Conservation (phyloP, 2,888 invertebrate genomes). For the Brachyptera risi region DNA sequence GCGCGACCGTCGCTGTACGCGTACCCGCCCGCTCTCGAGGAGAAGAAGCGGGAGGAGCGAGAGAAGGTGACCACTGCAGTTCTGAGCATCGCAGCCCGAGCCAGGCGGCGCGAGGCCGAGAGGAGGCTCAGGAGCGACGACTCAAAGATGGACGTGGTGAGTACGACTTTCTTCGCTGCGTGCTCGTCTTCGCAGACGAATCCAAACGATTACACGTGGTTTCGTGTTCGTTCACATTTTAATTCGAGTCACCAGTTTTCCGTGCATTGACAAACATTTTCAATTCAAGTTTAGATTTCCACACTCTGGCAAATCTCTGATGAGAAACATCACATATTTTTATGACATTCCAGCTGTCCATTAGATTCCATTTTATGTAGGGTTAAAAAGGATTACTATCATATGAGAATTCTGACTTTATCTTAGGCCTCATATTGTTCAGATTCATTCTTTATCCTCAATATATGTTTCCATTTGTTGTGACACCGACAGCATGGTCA, state of each 20-base stretch:
- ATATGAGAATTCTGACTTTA: too few species aligned
- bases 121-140: constrained; percentile 50
- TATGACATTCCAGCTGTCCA: too few species aligned
- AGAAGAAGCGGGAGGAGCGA: constrained; percentile 96
- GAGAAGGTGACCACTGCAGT: constrained; percentile 98
- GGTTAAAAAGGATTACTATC: too few species aligned
- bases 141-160: constrained; percentile 82
- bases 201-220: too few species aligned
- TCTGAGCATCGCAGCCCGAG: constrained; percentile 92
- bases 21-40: constrained; percentile 94
- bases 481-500: too few species aligned
- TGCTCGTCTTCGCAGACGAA: background rate
- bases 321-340: too few species aligned
- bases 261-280: background rate
- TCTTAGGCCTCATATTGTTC: too few species aligned
- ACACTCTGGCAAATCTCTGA: too few species aligned
- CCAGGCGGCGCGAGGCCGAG: constrained; percentile 78
- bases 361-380: too few species aligned
- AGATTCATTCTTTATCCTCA: too few species aligned
- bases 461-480: too few species aligned
- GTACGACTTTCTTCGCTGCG: constrained; percentile 35
- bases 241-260: background rate
- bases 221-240: background rate
- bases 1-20: constrained; percentile 94
- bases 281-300: too few species aligned